Evolutionary conservation across 1,140 invertebrate genomes (phyloP).

Genomic region (Nasonia giraulti): DNA sequence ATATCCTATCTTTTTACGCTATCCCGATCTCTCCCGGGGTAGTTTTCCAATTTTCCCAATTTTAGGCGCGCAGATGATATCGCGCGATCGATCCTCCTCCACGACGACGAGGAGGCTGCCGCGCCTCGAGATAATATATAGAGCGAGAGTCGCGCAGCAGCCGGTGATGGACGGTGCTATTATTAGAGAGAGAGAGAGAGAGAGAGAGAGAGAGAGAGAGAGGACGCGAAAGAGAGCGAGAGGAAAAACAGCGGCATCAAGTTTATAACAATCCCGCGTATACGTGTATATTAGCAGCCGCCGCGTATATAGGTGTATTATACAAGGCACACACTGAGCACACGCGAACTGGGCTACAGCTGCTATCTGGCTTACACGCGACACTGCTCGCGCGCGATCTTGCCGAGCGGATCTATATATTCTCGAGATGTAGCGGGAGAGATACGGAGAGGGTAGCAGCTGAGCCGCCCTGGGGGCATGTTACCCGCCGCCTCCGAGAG

Average conservation of each 20-base stretch:
- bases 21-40: conserved; percentile 10
- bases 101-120: neutral
- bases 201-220: neutral
- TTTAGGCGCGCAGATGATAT: conserved; percentile 36
- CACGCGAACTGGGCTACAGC: neutral
- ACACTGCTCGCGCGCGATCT: conserved; percentile 1
- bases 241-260: neutral
- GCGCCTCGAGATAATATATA: neutral
- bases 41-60: conserved; percentile 46
- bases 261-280: neutral
- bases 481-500: neutral
- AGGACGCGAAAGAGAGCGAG: neutral
- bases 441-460: neutral
- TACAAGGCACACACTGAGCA: neutral
- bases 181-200: neutral
- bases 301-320: neutral
- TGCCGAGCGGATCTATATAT: neutral
- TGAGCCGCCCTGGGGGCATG: neutral
- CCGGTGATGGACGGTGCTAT: conserved; percentile 20
- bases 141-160: neutral
- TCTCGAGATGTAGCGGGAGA: neutral
- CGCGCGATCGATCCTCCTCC: conserved; percentile 18
- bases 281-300: neutral
- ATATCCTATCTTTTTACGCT: conserved; percentile 30
- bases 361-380: neutral